Evolutionary conservation across 37 sponge, comb jelly and placozoan species (phyloP).

Genomic region (Cliona cf. orientalis): DNA sequence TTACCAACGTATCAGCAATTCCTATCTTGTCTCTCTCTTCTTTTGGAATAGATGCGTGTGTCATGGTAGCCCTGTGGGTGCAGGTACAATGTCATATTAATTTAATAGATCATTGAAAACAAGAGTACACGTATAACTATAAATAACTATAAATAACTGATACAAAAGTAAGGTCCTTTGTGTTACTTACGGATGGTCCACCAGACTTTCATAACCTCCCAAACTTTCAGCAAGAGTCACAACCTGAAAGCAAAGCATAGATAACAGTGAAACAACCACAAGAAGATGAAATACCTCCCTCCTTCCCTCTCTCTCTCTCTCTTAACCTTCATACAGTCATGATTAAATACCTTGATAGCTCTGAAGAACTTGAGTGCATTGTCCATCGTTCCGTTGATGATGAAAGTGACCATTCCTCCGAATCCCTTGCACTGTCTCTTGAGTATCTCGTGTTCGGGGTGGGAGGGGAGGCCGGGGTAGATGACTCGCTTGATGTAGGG

Average conservation of each 20-base stretch:
- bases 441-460: slow-evolving; percentile 94
- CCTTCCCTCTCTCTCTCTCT: neutral
- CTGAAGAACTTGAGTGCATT: slow-evolving; percentile 78
- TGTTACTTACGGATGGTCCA: slow-evolving; percentile 87
- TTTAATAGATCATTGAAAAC: neutral
- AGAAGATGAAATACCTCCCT: neutral
- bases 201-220: slow-evolving; percentile 93
- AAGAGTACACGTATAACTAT: neutral
- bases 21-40: slow-evolving; percentile 86
- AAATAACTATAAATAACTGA: neutral
- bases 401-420: slow-evolving; percentile 95
- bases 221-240: slow-evolving; percentile 96
- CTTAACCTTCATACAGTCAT: neutral
- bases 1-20: slow-evolving; percentile 93
- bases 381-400: slow-evolving; percentile 75
- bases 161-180: neutral
- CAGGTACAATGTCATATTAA: neutral
- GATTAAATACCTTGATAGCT: slow-evolving; percentile 75
- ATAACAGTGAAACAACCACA: neutral
- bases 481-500: slow-evolving; percentile 66
- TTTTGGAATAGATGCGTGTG: slow-evolving; percentile 91
- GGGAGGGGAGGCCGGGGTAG: slow-evolving; percentile 94
- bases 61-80: slow-evolving; percentile 81
- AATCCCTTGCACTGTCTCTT: slow-evolving; percentile 91
- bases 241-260: slow-evolving; percentile 43